Percentiles rank a stretch among this genome's conserved stretches.
Conservation (phyloP, 2,113 vertebrate genomes). For the Ictalurus punctatus region DNA sequence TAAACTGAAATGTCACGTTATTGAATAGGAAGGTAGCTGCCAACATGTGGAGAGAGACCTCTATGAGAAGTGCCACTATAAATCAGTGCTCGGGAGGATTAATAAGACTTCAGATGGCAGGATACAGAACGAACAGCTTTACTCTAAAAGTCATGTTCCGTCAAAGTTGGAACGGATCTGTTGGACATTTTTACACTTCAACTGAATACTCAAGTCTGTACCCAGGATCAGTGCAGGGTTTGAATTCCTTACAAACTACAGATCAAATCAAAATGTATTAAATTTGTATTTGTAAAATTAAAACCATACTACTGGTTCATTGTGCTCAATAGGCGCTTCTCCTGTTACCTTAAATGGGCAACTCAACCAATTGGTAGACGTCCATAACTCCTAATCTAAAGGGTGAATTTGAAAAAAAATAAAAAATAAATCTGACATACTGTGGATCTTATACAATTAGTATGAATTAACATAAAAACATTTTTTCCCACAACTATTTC, state of each 20-base stretch:
- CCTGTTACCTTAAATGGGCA: background rate
- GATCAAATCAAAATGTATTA: background rate
- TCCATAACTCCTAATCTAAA: too few relatives aligned
- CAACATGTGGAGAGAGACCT: constrained; percentile 30
- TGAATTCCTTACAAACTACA: background rate
- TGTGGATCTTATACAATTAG: background rate
- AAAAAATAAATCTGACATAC: background rate
- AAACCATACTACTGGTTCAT: background rate
- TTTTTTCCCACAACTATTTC: background rate
- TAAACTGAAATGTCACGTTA: constrained; percentile 47
- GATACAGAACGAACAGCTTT: background rate
- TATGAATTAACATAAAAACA: too few relatives aligned
- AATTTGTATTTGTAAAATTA: background rate
- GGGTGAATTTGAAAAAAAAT: background rate
- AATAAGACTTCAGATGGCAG: background rate
- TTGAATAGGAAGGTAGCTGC: constrained; percentile 32
- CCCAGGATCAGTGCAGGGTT: background rate
- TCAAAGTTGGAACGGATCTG: background rate
- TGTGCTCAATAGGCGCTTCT: background rate
- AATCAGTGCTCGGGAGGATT: constrained; percentile 10
- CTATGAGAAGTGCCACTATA: constrained; percentile 30
- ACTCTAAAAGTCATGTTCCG: background rate
- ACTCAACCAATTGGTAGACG: too few relatives aligned
- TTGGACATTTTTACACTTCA: background rate
- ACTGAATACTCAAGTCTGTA: background rate